Evolutionary conservation across 1,140 invertebrate species (phyloP).

Genomic region (Tetraneura akinire): DNA sequence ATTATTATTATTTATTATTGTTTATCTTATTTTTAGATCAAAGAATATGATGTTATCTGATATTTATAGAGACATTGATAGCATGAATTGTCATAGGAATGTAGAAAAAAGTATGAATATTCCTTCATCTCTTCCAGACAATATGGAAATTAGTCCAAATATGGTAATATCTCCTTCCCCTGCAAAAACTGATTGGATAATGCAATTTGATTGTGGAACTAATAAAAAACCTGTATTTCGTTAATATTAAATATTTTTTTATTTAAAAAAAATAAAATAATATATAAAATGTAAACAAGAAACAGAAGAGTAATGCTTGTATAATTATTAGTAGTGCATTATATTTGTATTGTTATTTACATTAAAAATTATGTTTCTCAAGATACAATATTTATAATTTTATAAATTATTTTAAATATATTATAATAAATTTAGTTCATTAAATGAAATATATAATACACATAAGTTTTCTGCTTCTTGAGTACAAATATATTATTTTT

Average conservation of each 20-base stretch:
- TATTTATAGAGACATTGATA: slow-evolving; percentile 10
- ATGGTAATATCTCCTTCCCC: slow-evolving; percentile 27
- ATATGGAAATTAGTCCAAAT: slow-evolving; percentile 32
- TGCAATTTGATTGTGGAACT: slow-evolving; percentile 12
- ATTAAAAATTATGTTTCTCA: too few species aligned
- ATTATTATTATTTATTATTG: background rate
- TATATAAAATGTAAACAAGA: too few species aligned
- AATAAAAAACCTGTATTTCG: background rate
- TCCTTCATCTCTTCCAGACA: slow-evolving; percentile 1
- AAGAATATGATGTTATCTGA: background rate
- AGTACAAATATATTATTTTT: too few species aligned
- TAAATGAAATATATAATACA: too few species aligned
- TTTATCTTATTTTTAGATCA: slow-evolving; percentile 11
- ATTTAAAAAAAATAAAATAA: too few species aligned
- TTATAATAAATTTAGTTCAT: too few species aligned
- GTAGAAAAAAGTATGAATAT: background rate
- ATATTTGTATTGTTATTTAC: too few species aligned
- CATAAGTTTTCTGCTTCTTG: too few species aligned
- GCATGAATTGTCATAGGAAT: background rate
- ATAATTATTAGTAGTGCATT: too few species aligned
- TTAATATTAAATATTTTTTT: background rate
- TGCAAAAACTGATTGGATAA: slow-evolving; percentile 16
- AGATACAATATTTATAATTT: too few species aligned
- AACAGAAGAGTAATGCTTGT: too few species aligned
- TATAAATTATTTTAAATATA: too few species aligned